These are phyloP conservation scores for Lutraria lutraria DNA, from an alignment of 2,888 invertebrate genomes.

Conservation along the genomic window DNA sequence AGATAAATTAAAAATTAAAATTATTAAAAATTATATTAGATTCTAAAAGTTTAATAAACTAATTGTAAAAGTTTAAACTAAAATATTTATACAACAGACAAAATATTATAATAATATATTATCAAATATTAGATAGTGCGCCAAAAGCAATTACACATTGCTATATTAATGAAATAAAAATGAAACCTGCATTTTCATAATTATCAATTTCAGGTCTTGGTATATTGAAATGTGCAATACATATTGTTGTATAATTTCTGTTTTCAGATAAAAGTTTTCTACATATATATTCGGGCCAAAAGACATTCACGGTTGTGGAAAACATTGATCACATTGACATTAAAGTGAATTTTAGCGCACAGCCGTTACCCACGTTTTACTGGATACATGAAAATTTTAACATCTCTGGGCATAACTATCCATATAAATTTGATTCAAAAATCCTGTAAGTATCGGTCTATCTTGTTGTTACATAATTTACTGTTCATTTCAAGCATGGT, in stretches of 20 bases:
- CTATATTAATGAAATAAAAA: too few species aligned
- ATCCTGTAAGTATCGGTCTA: constrained; percentile 48
- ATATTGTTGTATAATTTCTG: constrained; percentile 2
- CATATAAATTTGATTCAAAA: constrained; percentile 29
- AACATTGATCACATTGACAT: constrained; percentile 54
- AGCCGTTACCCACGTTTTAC: constrained; percentile 65
- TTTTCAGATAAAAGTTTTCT: constrained; percentile 71
- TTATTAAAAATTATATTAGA: too few species aligned
- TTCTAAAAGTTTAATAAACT: too few species aligned
- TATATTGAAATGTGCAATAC: neutral
- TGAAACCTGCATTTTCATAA: too few species aligned
- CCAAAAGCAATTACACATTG: too few species aligned
- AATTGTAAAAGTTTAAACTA: too few species aligned
- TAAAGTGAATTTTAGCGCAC: constrained; percentile 64
- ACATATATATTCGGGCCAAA: constrained; percentile 50
- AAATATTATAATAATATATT: too few species aligned
- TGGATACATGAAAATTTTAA: constrained; percentile 71
- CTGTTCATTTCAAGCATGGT: too few species aligned
- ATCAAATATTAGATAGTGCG: too few species aligned
- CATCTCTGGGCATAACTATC: constrained; percentile 45
- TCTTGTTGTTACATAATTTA: neutral
- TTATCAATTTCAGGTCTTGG: too few species aligned
- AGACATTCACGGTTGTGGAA: constrained; percentile 50
- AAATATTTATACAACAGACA: too few species aligned
- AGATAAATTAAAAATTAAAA: too few species aligned